Conservation (phyloP, 2,797 vertebrate genomes). For the Megaceryle alcyon region DNA sequence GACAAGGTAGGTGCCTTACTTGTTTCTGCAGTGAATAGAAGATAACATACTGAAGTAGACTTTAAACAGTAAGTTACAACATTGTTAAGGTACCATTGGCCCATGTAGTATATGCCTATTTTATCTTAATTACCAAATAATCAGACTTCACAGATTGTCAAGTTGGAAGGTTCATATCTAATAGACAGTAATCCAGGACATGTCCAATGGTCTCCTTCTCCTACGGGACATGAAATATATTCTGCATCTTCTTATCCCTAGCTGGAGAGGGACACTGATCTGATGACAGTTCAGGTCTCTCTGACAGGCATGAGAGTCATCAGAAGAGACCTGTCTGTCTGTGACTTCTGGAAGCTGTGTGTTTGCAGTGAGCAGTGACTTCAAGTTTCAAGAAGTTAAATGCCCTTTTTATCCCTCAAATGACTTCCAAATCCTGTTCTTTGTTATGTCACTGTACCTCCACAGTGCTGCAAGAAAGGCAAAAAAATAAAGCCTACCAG, state of each 20-base stretch:
- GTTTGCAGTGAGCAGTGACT: background rate
- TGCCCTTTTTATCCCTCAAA: background rate
- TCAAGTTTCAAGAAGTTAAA: background rate
- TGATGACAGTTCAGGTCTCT: background rate
- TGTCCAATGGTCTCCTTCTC: background rate
- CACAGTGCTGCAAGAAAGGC: background rate
- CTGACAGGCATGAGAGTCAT: background rate
- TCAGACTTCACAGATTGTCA: background rate
- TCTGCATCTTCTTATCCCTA: background rate
- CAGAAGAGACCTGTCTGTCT: background rate
- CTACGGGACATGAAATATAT: accelerated
- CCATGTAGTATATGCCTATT: background rate
- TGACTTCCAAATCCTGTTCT: background rate
- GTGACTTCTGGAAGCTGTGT: background rate
- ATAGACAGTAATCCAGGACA: background rate
- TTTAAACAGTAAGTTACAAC: background rate
- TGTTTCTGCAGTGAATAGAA: conserved; percentile 9
- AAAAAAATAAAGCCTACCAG: background rate
- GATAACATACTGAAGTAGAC: background rate
- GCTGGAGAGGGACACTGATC: background rate
- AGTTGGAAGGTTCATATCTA: background rate
- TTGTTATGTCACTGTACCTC: background rate
- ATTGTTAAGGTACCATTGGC: background rate
- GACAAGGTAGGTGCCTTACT: conserved; percentile 88
- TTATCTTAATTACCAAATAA: background rate